phyloP scores from a whole-genome alignment of 1,140 invertebrate species.

The Metopolophium dirhodum region DNA sequence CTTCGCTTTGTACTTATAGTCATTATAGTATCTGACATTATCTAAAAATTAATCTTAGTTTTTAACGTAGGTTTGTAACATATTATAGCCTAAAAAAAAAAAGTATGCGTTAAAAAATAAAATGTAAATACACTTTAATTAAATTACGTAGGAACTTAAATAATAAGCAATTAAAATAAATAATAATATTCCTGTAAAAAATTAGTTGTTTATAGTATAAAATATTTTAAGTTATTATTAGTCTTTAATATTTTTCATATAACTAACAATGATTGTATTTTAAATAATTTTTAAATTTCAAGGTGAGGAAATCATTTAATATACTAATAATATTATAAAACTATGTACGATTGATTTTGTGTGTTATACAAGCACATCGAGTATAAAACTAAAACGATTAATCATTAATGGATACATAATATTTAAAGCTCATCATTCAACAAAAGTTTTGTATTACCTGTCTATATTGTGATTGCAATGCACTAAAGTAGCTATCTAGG shows the following conservation, averaged over 20 bases:
- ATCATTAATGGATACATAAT: not conserved
- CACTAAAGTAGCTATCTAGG: not conserved
- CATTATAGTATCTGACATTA: no score
- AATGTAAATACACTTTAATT: not conserved
- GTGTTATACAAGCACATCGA: not conserved
- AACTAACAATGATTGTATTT: not conserved
- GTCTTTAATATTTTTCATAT: not conserved
- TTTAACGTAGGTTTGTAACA: not conserved
- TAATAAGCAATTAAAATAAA: not conserved
- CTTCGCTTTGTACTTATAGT: no score
- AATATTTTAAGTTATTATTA: not conserved
- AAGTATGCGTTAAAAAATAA: not conserved
- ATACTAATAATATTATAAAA: not conserved
- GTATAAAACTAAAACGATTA: not conserved
- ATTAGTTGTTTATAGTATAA: not conserved
- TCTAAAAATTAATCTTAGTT: not conserved
- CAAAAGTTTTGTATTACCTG: not conserved
- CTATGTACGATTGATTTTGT: not conserved
- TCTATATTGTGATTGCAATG: not conserved
- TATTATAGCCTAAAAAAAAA: not conserved
- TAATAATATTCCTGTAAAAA: not conserved
- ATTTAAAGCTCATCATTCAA: not conserved
- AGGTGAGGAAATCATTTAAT: not conserved
- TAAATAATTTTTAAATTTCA: not conserved
- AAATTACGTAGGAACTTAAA: not conserved